Conservation (phyloP, 2,113 vertebrate species). For the Gopherus evgoodei region DNA sequence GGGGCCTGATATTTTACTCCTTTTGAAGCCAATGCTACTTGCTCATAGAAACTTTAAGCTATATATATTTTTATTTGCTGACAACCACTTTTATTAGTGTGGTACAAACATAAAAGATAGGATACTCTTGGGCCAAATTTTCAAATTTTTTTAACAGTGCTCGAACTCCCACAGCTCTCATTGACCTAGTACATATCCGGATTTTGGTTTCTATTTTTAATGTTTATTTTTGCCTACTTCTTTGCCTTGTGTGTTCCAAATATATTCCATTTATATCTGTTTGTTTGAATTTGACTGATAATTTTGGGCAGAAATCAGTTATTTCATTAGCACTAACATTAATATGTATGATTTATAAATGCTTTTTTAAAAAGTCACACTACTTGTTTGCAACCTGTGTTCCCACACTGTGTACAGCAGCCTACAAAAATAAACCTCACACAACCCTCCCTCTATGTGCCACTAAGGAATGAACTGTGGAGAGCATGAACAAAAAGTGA, state of each 20-base stretch:
- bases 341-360: not conserved
- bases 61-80: not conserved
- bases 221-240: not conserved
- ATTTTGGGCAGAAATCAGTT: not conserved
- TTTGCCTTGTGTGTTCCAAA: not conserved
- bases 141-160: not conserved
- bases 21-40: conserved; percentile 17
- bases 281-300: not conserved
- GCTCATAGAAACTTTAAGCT: not conserved
- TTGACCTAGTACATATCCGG: not conserved
- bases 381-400: not conserved
- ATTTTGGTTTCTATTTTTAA: not conserved
- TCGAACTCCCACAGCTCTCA: not conserved
- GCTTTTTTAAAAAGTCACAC: not conserved
- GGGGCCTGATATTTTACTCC: not conserved
- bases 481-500: not conserved
- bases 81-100: not conserved
- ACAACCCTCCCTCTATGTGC: not conserved
- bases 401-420: not conserved
- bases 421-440: not conserved
- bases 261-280: not conserved
- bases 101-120: not conserved
- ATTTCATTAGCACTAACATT: not conserved
- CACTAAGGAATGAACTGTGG: not conserved
- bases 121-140: not conserved